These are phyloP conservation scores for Drosophila arawakana DNA, from an alignment of 1,140 invertebrate genomes.

Conservation along the genomic window DNA sequence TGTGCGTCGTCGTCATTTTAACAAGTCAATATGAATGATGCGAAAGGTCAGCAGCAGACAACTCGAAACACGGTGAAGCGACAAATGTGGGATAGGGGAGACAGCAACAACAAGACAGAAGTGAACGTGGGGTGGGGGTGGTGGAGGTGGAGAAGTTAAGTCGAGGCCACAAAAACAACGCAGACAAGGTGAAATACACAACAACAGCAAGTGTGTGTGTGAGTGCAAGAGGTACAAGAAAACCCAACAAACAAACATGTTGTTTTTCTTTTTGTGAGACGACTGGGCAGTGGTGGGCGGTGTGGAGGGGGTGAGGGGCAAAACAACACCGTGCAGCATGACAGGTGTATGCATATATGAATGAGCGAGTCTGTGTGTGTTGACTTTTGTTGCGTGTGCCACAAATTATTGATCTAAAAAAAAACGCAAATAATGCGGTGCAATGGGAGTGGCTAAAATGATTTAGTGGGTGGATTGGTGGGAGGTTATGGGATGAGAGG, in stretches of 20 bases:
- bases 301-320: background rate
- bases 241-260: constrained; percentile 36
- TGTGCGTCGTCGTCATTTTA: constrained; percentile 62
- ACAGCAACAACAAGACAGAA: background rate
- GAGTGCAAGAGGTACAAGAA: constrained; percentile 8
- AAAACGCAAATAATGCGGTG: constrained; percentile 63
- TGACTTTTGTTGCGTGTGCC: constrained; percentile 39
- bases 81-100: constrained; percentile 22
- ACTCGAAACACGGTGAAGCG: constrained; percentile 38
- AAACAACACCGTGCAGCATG: constrained; percentile 22
- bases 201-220: constrained; percentile 52
- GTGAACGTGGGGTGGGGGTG: background rate
- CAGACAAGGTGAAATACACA: constrained; percentile 45
- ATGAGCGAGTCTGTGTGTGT: constrained; percentile 11
- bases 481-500: background rate
- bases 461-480: background rate
- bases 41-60: constrained; percentile 78
- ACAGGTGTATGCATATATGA: constrained; percentile 20
- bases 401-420: constrained; percentile 36
- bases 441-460: constrained; percentile 51
- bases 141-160: background rate
- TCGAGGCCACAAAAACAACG: constrained; percentile 48
- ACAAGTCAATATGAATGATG: constrained; percentile 76
- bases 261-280: constrained; percentile 17
- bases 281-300: constrained; percentile 21